Percentiles rank a stretch among this genome's conserved stretches.
phyloP scores from a whole-genome alignment of 2,113 vertebrate genomes.

The Saguinus imperator region DNA sequence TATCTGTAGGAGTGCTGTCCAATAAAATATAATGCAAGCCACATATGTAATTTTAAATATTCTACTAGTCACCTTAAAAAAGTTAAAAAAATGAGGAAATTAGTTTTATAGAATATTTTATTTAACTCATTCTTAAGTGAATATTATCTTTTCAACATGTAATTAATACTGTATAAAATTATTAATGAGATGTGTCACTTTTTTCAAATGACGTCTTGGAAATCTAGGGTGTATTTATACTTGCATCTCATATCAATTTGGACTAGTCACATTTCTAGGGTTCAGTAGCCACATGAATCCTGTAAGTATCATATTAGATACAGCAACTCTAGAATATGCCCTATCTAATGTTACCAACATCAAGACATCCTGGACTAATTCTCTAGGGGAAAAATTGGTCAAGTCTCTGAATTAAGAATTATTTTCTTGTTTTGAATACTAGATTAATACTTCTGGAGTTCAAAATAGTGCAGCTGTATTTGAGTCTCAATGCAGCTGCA shows the following conservation, averaged over 20 bases:
- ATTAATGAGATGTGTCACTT: not conserved
- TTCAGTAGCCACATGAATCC: not conserved
- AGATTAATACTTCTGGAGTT: conserved; percentile 28
- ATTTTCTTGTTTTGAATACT: conserved; percentile 37
- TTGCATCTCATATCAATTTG: not conserved
- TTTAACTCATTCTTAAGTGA: not conserved
- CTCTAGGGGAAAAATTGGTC: not conserved
- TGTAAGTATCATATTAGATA: not conserved
- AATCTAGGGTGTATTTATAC: not conserved
- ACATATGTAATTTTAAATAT: not conserved
- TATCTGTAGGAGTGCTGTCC: not conserved
- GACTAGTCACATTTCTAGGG: not conserved
- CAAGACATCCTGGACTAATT: not conserved
- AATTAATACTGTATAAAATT: not conserved
- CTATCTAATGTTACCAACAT: not conserved
- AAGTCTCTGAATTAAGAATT: conserved; percentile 3
- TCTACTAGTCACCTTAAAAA: not conserved
- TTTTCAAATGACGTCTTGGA: conserved; percentile 19
- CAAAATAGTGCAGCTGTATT: conserved; percentile 28
- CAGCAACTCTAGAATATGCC: not conserved
- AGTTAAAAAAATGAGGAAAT: not conserved
- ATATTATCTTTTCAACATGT: not conserved
- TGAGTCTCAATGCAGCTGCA: conserved; percentile 52
- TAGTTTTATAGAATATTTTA: conserved; percentile 21
- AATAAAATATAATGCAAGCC: not conserved